These are phyloP conservation scores for Toxotes jaculatrix DNA, from an alignment of 2,113 vertebrate species.

Conservation along the genomic window DNA sequence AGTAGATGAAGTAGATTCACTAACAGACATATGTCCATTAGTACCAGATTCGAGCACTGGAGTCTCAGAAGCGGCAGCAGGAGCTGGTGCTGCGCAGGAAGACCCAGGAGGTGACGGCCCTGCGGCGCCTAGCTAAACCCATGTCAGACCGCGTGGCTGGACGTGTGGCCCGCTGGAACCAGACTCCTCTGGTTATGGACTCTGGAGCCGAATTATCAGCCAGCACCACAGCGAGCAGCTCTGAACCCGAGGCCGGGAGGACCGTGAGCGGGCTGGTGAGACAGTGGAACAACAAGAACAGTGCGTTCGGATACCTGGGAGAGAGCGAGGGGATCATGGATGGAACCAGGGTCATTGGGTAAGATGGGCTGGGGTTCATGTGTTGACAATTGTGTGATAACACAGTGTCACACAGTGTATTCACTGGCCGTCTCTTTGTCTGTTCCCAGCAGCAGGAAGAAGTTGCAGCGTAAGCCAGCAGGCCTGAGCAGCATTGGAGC, in stretches of 20 bases:
- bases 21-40: constrained; percentile 58
- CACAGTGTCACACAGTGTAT: not conserved
- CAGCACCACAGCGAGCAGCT: constrained; percentile 88
- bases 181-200: constrained; percentile 79
- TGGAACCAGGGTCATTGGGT: constrained; percentile 72
- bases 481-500: constrained; percentile 22
- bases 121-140: constrained; percentile 94
- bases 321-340: constrained; percentile 82
- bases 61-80: constrained; percentile 97
- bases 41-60: constrained; percentile 96
- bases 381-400: not conserved
- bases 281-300: constrained; percentile 96
- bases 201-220: constrained; percentile 91
- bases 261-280: constrained; percentile 94
- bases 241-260: constrained; percentile 88
- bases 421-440: not conserved
- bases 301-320: constrained; percentile 87
- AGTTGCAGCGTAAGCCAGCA: constrained; percentile 90
- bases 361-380: not conserved
- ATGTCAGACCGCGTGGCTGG: constrained; percentile 93
- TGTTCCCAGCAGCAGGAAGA: constrained; percentile 85
- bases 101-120: constrained; percentile 94
- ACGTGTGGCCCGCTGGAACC: constrained; percentile 79
- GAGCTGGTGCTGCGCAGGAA: constrained; percentile 94
- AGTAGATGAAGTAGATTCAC: not conserved